A percentile compares a stretch with the other conserved stretches of the same genome.
Evolutionary conservation across 2,113 vertebrate species (phyloP).

Genomic region (Grammomys dolichurus): DNA sequence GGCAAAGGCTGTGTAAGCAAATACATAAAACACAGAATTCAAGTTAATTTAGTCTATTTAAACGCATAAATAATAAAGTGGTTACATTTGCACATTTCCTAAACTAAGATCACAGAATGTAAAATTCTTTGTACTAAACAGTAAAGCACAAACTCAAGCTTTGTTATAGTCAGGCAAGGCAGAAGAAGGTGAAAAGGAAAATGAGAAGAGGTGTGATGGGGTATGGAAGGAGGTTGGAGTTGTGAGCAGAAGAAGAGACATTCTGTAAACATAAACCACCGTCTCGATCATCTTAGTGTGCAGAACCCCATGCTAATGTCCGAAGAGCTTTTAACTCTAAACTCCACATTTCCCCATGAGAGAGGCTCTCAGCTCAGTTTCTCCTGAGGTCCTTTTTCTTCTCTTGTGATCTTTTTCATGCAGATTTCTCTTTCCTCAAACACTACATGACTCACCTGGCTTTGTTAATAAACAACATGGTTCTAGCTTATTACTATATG

Average conservation of each 20-base stretch:
- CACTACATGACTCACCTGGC: background rate
- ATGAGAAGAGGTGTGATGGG: background rate
- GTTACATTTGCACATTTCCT: constrained; percentile 40
- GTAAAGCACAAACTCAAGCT: constrained; percentile 32
- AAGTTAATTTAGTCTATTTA: constrained; percentile 64
- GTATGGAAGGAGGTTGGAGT: background rate
- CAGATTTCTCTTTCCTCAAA: background rate
- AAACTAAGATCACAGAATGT: constrained; percentile 62
- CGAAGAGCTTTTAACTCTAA: background rate
- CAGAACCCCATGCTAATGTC: background rate
- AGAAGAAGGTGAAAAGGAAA: background rate
- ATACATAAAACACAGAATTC: constrained; percentile 57
- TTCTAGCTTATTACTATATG: background rate
- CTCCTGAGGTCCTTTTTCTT: background rate
- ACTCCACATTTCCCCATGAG: background rate
- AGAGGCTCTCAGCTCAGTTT: background rate
- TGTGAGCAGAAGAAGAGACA: background rate
- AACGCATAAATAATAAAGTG: constrained; percentile 56
- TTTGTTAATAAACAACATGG: background rate
- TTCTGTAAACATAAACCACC: background rate
- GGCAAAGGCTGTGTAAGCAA: constrained; percentile 16
- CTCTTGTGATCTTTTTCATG: background rate
- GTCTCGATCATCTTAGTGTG: background rate
- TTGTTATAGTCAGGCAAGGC: constrained; percentile 13
- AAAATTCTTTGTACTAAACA: constrained; percentile 52